Evolutionary conservation across 2,797 vertebrate species (phyloP).

Genomic region (Limosa lapponica): DNA sequence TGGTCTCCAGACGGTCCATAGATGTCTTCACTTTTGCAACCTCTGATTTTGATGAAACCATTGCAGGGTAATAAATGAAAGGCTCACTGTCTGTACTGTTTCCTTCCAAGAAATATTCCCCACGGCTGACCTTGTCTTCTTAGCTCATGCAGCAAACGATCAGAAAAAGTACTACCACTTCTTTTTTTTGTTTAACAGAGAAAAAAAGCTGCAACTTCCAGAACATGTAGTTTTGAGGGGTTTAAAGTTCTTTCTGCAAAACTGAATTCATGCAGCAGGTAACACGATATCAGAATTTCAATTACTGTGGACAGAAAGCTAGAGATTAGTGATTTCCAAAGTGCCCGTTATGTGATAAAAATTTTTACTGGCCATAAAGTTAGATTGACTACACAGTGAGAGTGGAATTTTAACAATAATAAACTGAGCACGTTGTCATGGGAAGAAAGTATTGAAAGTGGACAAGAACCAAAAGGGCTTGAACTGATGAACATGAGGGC

Average conservation of each 20-base stretch:
- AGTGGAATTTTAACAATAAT: slow-evolving; percentile 18
- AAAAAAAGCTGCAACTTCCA: background rate
- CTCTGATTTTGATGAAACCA: background rate
- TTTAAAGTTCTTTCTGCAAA: background rate
- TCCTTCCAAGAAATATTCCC: background rate
- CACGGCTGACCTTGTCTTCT: background rate
- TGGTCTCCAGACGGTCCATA: background rate
- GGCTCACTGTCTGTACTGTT: background rate
- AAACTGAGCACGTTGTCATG: background rate
- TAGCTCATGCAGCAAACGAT: background rate
- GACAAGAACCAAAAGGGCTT: slow-evolving; percentile 4
- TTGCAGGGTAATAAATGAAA: background rate
- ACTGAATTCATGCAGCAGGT: background rate
- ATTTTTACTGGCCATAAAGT: background rate
- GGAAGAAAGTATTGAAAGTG: slow-evolving; percentile 14
- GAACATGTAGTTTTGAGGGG: background rate
- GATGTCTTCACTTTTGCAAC: background rate
- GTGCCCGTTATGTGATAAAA: background rate
- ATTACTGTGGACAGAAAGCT: background rate
- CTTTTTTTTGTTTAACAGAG: background rate
- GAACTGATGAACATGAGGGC: background rate
- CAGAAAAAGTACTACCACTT: background rate
- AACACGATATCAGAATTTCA: background rate
- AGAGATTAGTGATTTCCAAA: background rate
- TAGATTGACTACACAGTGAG: background rate